Base-by-base conservation (phyloP, 1,140 invertebrate species). In the Nymphalis io region DNA sequence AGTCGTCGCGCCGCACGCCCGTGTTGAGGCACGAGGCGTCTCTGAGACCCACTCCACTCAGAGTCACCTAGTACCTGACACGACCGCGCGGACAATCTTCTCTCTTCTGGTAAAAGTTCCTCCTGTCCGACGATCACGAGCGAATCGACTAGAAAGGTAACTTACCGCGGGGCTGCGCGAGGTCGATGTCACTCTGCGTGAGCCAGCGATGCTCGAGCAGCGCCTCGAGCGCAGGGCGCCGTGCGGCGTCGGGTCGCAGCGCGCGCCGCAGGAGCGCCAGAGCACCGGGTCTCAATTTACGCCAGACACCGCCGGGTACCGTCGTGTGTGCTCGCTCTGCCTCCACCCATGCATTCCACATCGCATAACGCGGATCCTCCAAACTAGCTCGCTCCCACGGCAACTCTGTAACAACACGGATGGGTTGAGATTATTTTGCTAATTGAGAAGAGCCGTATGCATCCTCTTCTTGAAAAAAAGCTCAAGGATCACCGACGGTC, bases 331-430 rank as follows among this genome's bases (percentile, higher is more conserved):
- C 75, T 94, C 33, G 94, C 61, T 94, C 75, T 88, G 92, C 75
- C 94, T 13, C 94, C 63, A 93, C 93, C 66, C 94, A 93, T 62
- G 59, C 64, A 75, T 94, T 95, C 97, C 97, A 99, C 48, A 93
- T 92, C 18, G 90, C 87, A 89, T 95, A 99, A 81, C 98, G 96
- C 20, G 84, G 71, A 85, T 95, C 97, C 11, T 93, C 91, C 55
- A 89, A 84, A 38, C 93, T 93, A 1, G 98, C 95, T 82, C 97
- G 94, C 93, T 98, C 96, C 98, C 98, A 99, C 20, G 98, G 98
- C 68, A 99, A 89, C 92, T 99, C 98, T 91, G 74, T 40, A 73
- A 74, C 23, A 5, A 12, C 18, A 18, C 20, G 20, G 5, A 51
- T 8, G 1, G 12, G 16, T 8, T 51, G 18, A 51, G 20, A 18